phyloP scores from a whole-genome alignment of 2,113 vertebrate genomes.

The Coturnix japonica region DNA sequence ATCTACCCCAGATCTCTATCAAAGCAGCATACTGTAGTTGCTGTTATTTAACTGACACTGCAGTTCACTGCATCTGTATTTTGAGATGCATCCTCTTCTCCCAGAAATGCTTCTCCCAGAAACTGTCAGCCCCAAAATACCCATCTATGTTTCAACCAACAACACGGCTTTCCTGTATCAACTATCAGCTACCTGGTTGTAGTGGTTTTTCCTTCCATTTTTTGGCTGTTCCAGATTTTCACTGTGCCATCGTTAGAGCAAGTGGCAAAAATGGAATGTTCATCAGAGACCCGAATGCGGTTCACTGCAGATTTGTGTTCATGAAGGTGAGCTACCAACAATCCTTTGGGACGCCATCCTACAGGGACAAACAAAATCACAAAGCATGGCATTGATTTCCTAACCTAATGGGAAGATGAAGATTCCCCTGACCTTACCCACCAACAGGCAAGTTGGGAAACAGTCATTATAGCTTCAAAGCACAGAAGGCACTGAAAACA shows the following conservation, averaged over 20 bases:
- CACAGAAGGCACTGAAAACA: not conserved
- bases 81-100: not conserved
- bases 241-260: slow-evolving; percentile 97
- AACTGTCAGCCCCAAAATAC: not conserved
- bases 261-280: slow-evolving; percentile 96
- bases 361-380: not conserved
- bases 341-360: slow-evolving; percentile 97
- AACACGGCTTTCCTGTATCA: not conserved
- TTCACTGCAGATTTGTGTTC: slow-evolving; percentile 97
- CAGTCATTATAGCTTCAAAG: not conserved
- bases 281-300: slow-evolving; percentile 93
- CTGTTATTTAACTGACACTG: not conserved
- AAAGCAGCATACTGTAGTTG: not conserved
- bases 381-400: not conserved
- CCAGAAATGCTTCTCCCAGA: not conserved
- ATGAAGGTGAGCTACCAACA: slow-evolving; percentile 95
- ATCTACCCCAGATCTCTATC: not conserved
- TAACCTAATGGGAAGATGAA: not conserved
- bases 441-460: not conserved
- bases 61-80: not conserved
- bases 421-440: not conserved
- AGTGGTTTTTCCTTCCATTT: slow-evolving; percentile 99
- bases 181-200: slow-evolving; percentile 86
- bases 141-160: not conserved
- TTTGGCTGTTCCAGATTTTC: slow-evolving; percentile 98